These are phyloP conservation scores for Phataginus tetradactyla DNA, from an alignment of 2,797 vertebrate genomes.

Conservation along the genomic window DNA sequence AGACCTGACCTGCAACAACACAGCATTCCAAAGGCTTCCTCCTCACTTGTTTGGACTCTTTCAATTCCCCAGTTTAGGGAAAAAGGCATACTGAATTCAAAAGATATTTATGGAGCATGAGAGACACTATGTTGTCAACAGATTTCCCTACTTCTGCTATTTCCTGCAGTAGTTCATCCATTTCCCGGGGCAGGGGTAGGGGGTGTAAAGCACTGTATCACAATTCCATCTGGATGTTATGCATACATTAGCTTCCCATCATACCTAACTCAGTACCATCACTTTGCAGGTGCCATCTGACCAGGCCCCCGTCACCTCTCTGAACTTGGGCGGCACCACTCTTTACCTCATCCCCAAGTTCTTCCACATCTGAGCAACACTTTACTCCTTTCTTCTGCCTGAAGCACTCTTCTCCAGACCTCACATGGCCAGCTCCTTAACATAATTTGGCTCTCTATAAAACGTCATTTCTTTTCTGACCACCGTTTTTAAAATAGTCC, in stretches of 20 bases:
- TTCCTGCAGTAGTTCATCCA: not conserved
- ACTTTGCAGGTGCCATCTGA: not conserved
- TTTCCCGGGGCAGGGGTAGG: not conserved
- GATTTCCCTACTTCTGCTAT: not conserved
- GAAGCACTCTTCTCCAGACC: not conserved
- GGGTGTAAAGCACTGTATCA: not conserved
- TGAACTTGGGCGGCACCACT: not conserved
- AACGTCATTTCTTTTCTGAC: not conserved
- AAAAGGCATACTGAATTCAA: not conserved
- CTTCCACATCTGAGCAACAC: not conserved
- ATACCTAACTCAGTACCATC: not conserved
- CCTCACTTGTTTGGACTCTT: not conserved
- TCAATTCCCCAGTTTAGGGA: not conserved
- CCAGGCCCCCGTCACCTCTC: not conserved
- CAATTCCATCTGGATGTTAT: not conserved
- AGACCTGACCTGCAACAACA: not conserved
- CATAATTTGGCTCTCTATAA: not conserved
- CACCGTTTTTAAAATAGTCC: not conserved
- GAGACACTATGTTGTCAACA: not conserved
- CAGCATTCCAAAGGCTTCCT: not conserved
- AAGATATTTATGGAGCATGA: not conserved
- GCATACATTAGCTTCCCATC: not conserved
- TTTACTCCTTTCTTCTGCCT: not conserved
- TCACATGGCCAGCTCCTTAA: not conserved
- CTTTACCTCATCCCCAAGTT: not conserved